Base-by-base conservation (phyloP, 2,797 vertebrate species). In the Tapera naevia region DNA sequence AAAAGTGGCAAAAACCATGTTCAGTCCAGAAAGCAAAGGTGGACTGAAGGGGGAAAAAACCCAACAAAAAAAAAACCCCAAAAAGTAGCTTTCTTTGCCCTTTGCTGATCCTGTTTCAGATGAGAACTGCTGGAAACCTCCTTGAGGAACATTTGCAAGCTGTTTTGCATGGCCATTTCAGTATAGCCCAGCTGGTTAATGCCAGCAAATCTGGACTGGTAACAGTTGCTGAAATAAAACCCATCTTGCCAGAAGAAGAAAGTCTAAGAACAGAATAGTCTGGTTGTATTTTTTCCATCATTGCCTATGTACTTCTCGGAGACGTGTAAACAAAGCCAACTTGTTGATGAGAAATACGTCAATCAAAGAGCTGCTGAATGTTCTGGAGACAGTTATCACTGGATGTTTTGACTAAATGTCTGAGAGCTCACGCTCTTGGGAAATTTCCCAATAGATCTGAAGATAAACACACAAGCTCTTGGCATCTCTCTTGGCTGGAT, bases 271-370 rank as follows among this genome's bases (percentile, higher is more conserved):
- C 61, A 89, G 91, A 86, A 81, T 86, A 94, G 51, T 90, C 92
- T 95, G 69, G 37, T 39, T 67, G 45, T 75, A 45, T 79, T 92
- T 95, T 93, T 93, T 25, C 76, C 66, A 21, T 94, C 73, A 15
- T 86, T 95, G 91, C 81, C 85, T 84, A 76, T 95, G 83, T 93
- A 93, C 89, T 88, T 88, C 84, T 89, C 43, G 4, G 57, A 89
- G 88, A 80, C 53, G 0, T 86, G 94, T 96, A 97, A 97, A 97
- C 91, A 97, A 96, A 91, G 73, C 80, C 95, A 97, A 96, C 86
- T 95, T 97, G 96, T 95, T 97, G 96, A 94, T 96, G 94, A 96
- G 94, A 96, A 96, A 96, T 95, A 95, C 73, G 95, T 97, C 95
- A 97, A 90, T 97, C 97, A 96, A 75, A 66, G 82, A 79, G 85